A percentile compares a stretch with the other conserved stretches of the same genome.
Conservation (phyloP, 2,113 vertebrate genomes). For the Spea multiplicata region DNA sequence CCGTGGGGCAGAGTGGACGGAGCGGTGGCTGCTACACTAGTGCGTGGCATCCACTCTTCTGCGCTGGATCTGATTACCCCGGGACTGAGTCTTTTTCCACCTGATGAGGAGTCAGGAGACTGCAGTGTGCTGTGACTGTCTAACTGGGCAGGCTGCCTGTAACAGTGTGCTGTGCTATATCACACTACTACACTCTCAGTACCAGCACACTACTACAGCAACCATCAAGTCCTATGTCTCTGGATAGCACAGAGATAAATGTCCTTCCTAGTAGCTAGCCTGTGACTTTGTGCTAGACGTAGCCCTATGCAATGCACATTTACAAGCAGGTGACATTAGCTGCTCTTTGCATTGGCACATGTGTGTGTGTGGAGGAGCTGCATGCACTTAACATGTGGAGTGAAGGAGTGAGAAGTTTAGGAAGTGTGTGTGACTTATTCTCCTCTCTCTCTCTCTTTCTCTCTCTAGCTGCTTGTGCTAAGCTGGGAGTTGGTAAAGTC, state of each 20-base stretch:
- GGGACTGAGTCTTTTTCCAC: conserved; percentile 12
- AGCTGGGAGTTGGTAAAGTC: conserved; percentile 61
- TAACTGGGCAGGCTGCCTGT: conserved; percentile 39
- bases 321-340: conserved; percentile 28
- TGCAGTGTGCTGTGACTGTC: conserved; percentile 38
- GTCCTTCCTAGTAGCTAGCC: not conserved
- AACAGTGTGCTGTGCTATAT: conserved; percentile 22
- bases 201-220: not conserved
- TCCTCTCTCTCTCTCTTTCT: not conserved
- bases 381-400: conserved; percentile 24
- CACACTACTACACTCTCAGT: not conserved
- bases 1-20: conserved; percentile 72
- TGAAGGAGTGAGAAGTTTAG: conserved; percentile 3
- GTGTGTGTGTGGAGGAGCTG: conserved; percentile 4
- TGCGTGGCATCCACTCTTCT: conserved; percentile 67
- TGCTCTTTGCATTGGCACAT: conserved; percentile 21
- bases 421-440: conserved; percentile 35
- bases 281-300: not conserved
- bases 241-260: not conserved
- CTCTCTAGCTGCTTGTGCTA: conserved; percentile 45
- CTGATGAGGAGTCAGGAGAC: conserved; percentile 34
- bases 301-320: too few relatives aligned
- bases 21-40: conserved; percentile 58
- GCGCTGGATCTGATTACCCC: conserved; percentile 26
- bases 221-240: not conserved